Conservation (phyloP, 2,113 vertebrate species). For the Bos javanicus region DNA sequence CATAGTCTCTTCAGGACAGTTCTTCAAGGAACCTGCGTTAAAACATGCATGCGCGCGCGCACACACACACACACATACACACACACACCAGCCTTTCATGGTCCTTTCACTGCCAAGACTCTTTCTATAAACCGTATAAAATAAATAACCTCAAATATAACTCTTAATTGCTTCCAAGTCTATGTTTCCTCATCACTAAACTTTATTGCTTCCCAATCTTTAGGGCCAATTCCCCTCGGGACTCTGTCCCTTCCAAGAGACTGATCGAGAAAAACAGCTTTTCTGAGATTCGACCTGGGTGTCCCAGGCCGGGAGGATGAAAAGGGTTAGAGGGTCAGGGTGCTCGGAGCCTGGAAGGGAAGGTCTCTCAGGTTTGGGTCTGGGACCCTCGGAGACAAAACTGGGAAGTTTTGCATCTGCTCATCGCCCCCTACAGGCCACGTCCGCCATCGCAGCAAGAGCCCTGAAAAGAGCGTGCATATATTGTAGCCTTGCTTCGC, state of each 20-base stretch:
- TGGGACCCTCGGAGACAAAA: background rate
- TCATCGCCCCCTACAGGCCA: slow-evolving; percentile 73
- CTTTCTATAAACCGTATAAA: slow-evolving; percentile 20
- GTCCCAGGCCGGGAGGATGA: background rate
- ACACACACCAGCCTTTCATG: background rate
- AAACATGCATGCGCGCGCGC: background rate
- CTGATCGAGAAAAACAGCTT: background rate
- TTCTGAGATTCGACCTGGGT: background rate
- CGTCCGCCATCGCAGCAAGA: slow-evolving; percentile 40
- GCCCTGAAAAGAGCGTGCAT: background rate
- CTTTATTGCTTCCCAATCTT: slow-evolving; percentile 51
- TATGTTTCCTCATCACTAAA: slow-evolving; percentile 57
- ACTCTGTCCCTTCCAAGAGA: slow-evolving; percentile 6
- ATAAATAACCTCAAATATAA: slow-evolving; percentile 47
- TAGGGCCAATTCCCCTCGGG: background rate
- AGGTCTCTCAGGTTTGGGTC: background rate
- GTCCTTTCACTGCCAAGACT: background rate
- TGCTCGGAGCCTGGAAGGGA: background rate
- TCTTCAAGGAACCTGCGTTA: background rate
- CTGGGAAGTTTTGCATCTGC: background rate
- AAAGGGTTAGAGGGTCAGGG: background rate
- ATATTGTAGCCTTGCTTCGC: background rate
- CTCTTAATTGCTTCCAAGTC: slow-evolving; percentile 44
- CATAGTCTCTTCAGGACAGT: background rate
- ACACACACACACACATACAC: background rate